Base-by-base conservation (phyloP, 2,888 invertebrate genomes). In the Drosophila anceps region DNA sequence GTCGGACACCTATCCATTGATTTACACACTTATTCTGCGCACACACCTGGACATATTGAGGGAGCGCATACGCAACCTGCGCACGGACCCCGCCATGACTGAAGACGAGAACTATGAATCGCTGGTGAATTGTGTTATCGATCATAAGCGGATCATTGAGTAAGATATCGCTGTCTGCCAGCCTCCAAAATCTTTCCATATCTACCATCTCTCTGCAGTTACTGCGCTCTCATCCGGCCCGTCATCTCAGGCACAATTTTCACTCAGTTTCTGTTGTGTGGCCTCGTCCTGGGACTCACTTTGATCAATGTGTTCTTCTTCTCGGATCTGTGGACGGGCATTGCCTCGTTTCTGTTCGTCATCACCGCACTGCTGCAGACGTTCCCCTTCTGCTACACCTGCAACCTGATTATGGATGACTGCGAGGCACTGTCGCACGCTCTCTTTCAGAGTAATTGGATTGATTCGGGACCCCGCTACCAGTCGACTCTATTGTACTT, bases 371-470 rank as follows among this genome's bases (percentile, higher is more conserved):
- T 89, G 54, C 33, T 85, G 58, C 82, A 91, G 72, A 87, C 89
- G 4, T 84, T 91, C 20, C 90, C 91, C 12, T 84, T 86, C 43
- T 91, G 91, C 62, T 91, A 85, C 50, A 86, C 76, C 20, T 88
- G 87, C 67, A 90, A 91, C 50, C 76, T 79, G 24, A 68, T 91
- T 33, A 73, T 84, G 58, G 89, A 81, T 13, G 91, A 91, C 58
- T 87, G 91, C 33, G 81, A 78, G 2, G 63, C 43, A 0, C 69
- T 91, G 7, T 64, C 83, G 1, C 55, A 79, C 18, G 79, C 87
- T 27, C 69, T 89, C 13, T 91, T 91, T 44, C 88, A 90, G 37
- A 85, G 87, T n/a, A 88, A 89, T 60, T 91, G 91, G 91, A 64
- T 82, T n/a, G 76, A 69, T 39, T 80, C 87, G 41, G 69, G 63